Conservation (phyloP, 2,113 vertebrate genomes). For the Sterna hirundo region DNA sequence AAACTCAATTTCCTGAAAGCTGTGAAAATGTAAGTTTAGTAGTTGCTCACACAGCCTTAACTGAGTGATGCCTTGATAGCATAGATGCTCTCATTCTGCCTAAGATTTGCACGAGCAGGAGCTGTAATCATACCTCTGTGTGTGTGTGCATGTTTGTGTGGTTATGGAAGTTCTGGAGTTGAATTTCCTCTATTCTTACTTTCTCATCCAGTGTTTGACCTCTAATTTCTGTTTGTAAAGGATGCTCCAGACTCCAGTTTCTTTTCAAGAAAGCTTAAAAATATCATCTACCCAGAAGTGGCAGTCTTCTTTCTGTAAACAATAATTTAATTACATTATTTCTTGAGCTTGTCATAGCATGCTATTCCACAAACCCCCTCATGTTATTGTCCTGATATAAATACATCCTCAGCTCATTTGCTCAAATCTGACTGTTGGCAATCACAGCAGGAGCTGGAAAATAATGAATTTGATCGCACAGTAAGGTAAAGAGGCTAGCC, state of each 20-base stretch:
- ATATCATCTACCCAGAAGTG: background rate
- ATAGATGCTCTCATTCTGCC: background rate
- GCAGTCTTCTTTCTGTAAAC: conserved; percentile 33
- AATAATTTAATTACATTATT: conserved; percentile 50
- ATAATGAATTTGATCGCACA: conserved; percentile 29
- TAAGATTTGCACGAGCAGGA: background rate
- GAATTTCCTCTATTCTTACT: background rate
- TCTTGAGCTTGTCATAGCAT: conserved; percentile 31
- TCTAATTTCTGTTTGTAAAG: background rate
- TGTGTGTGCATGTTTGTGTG: background rate
- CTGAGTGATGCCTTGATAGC: background rate
- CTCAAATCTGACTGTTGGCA: conserved; percentile 43
- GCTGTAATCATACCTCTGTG: background rate
- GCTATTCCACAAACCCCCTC: background rate
- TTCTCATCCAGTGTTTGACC: background rate
- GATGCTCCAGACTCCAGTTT: background rate
- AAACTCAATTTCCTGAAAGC: background rate
- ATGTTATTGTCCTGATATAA: conserved; percentile 43
- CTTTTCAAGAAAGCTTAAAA: conserved; percentile 18
- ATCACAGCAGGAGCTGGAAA: conserved; percentile 49
- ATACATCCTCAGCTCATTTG: conserved; percentile 32
- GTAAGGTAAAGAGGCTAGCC: background rate
- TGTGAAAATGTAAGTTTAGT: background rate
- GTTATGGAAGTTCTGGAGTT: background rate
- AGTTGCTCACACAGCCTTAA: background rate